These are phyloP conservation scores for Chroicocephalus ridibundus DNA, from an alignment of 2,113 vertebrate genomes.

Conservation along the genomic window DNA sequence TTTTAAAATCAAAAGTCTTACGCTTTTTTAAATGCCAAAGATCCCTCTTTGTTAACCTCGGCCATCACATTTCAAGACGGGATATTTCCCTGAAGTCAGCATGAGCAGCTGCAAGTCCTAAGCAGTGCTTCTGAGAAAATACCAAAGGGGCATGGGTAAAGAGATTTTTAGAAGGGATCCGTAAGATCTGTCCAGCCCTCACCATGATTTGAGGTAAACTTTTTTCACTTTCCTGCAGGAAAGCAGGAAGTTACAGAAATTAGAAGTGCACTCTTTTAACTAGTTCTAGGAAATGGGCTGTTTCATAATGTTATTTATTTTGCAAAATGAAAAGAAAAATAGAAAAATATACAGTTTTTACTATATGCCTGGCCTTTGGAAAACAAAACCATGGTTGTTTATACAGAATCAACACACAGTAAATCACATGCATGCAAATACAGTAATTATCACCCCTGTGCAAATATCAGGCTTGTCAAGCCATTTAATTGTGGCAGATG, in stretches of 20 bases:
- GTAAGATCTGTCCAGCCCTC: neutral
- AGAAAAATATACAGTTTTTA: neutral
- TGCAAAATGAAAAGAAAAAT: neutral
- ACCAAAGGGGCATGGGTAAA: neutral
- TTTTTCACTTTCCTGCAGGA: neutral
- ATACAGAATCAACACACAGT: neutral
- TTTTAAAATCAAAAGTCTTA: neutral
- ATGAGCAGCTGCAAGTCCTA: neutral
- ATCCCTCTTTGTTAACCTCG: neutral
- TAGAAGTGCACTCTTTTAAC: neutral
- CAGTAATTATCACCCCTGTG: neutral
- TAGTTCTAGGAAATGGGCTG: neutral
- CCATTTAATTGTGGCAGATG: neutral
- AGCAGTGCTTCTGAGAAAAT: neutral
- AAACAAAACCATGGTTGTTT: neutral
- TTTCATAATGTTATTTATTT: neutral
- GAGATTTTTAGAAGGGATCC: neutral
- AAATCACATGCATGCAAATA: neutral
- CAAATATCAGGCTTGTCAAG: neutral
- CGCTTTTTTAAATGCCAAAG: neutral
- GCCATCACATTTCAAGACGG: neutral
- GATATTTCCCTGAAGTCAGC: neutral
- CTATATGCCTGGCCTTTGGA: neutral
- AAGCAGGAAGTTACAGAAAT: neutral
- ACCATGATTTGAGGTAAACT: neutral